Conservation (phyloP, 2,797 vertebrate genomes). For the Vultur gryphus region DNA sequence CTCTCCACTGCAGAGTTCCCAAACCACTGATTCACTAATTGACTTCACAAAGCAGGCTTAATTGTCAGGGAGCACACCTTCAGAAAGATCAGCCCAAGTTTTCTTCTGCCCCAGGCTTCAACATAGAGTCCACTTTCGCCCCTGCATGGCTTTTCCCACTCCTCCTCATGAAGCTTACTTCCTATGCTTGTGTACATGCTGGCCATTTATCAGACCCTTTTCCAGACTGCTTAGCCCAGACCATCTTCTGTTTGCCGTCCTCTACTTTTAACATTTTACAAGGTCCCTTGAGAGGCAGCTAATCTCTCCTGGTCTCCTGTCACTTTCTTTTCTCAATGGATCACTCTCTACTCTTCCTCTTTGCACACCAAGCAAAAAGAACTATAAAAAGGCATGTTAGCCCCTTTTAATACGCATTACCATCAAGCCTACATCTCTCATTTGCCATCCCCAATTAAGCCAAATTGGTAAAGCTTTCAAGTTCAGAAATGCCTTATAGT, state of each 20-base stretch:
- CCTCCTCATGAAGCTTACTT: background rate
- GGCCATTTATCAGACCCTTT: background rate
- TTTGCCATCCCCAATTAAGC: background rate
- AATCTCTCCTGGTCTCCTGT: background rate
- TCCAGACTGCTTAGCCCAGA: background rate
- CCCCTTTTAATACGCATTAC: background rate
- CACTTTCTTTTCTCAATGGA: background rate
- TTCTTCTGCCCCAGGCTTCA: background rate
- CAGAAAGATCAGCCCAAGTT: background rate
- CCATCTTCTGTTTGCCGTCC: background rate
- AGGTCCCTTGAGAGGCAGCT: background rate
- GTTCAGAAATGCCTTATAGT: background rate
- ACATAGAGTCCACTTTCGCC: background rate
- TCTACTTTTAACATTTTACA: background rate
- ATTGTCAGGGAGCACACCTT: background rate
- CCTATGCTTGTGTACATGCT: background rate
- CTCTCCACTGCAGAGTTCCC: background rate
- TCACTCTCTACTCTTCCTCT: background rate
- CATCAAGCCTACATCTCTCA: background rate
- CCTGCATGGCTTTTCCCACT: background rate
- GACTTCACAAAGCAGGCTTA: background rate
- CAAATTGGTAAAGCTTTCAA: background rate
- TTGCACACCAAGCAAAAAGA: background rate
- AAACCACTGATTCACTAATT: background rate
- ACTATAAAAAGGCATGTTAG: background rate